phyloP scores from a whole-genome alignment of 1,140 invertebrate genomes.

The Diploscapter pachys region DNA sequence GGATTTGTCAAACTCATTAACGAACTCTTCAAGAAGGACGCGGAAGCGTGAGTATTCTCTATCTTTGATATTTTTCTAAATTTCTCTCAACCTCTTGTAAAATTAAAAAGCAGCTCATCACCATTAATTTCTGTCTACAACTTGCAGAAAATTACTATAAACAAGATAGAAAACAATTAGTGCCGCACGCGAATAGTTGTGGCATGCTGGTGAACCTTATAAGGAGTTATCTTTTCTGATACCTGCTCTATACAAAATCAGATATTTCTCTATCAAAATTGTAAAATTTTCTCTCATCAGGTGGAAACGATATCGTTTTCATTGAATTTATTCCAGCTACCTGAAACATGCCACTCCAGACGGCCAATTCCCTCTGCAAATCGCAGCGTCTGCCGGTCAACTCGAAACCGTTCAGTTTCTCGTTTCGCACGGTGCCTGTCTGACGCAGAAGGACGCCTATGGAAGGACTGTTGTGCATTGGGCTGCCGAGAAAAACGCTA shows the following conservation, averaged over 20 bases:
- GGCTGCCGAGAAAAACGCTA: constrained; percentile 5
- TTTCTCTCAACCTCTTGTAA: too few species aligned
- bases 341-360: constrained; percentile 4
- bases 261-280: too few species aligned
- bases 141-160: too few species aligned
- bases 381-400: background rate
- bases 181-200: too few species aligned
- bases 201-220: too few species aligned
- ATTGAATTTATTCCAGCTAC: background rate
- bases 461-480: constrained; percentile 15
- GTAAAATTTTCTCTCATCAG: too few species aligned
- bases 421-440: constrained; percentile 5
- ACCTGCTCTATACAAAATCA: too few species aligned
- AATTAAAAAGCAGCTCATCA: too few species aligned
- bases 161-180: too few species aligned
- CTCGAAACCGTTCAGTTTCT: background rate
- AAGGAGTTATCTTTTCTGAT: too few species aligned
- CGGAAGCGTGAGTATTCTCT: constrained; percentile 6
- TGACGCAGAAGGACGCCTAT: constrained; percentile 8
- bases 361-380: constrained; percentile 10
- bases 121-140: too few species aligned
- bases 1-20: constrained; percentile 9
- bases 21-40: constrained; percentile 6
- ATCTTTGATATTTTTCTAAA: background rate
- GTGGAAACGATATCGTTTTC: too few species aligned